A percentile compares a stretch with the other conserved stretches of the same genome.
These are phyloP conservation scores for Oceanites oceanicus DNA, from an alignment of 2,113 vertebrate species.

Conservation along the genomic window DNA sequence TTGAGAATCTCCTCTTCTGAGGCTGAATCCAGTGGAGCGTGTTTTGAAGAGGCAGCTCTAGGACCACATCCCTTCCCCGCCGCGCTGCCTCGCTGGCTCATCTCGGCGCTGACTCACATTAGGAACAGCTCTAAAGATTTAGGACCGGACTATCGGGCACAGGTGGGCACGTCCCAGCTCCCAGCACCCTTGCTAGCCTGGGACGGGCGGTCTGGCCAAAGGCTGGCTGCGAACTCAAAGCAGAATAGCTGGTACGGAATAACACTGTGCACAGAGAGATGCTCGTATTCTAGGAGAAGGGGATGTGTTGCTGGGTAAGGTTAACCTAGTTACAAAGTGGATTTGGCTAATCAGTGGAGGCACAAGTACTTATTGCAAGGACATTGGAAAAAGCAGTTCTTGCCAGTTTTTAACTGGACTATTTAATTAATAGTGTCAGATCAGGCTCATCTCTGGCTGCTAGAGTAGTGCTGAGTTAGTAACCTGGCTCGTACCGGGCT, in stretches of 20 bases:
- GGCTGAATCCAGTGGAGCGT: background rate
- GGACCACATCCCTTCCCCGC: background rate
- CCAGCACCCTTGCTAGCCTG: background rate
- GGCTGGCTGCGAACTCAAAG: background rate
- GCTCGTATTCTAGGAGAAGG: background rate
- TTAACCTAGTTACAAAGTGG: background rate
- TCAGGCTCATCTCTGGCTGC: background rate
- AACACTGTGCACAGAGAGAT: background rate
- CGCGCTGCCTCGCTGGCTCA: background rate
- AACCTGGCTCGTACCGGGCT: background rate
- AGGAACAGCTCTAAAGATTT: background rate
- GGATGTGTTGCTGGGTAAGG: background rate
- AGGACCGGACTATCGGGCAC: fast-evolving
- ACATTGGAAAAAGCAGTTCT: background rate
- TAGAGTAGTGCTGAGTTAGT: background rate
- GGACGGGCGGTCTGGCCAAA: background rate
- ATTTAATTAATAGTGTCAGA: background rate
- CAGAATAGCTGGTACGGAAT: background rate
- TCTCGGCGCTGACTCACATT: background rate
- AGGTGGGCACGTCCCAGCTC: background rate
- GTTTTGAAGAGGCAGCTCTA: constrained; percentile 13
- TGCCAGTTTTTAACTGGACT: background rate
- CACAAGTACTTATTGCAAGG: background rate
- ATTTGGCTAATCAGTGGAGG: background rate
- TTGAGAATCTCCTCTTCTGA: constrained; percentile 23